phyloP scores from a whole-genome alignment of 2,113 vertebrate genomes.

The Pica pica region DNA sequence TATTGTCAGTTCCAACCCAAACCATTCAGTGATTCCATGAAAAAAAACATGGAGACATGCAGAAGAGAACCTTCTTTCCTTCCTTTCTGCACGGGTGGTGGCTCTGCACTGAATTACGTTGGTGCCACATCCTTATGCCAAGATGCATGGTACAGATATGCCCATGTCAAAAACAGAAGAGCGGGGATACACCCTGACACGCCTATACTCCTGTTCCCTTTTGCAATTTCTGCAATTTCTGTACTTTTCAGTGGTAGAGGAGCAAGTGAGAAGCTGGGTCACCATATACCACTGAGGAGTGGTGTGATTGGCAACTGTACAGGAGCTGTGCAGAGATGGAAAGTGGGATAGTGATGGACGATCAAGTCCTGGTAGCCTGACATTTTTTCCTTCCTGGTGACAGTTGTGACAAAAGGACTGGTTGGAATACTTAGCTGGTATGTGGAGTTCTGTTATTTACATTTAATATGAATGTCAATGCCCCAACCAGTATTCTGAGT shows the following conservation, averaged over 20 bases:
- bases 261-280: background rate
- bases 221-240: background rate
- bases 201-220: background rate
- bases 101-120: rapidly evolving
- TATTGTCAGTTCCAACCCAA: background rate
- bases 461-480: background rate
- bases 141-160: background rate
- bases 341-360: background rate
- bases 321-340: background rate
- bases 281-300: rapidly evolving
- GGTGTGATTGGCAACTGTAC: background rate
- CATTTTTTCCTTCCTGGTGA: background rate
- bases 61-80: background rate
- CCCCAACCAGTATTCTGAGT: background rate
- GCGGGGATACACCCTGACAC: background rate
- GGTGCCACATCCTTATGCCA: background rate
- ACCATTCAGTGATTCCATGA: background rate
- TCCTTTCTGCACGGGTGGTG: background rate
- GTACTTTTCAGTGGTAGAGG: background rate
- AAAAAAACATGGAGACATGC: background rate
- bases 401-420: background rate
- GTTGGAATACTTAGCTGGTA: background rate
- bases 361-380: background rate
- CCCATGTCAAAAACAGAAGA: background rate
- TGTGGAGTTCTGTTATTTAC: background rate